phyloP scores from a whole-genome alignment of 2,797 vertebrate species.

The Rallus crepitans region DNA sequence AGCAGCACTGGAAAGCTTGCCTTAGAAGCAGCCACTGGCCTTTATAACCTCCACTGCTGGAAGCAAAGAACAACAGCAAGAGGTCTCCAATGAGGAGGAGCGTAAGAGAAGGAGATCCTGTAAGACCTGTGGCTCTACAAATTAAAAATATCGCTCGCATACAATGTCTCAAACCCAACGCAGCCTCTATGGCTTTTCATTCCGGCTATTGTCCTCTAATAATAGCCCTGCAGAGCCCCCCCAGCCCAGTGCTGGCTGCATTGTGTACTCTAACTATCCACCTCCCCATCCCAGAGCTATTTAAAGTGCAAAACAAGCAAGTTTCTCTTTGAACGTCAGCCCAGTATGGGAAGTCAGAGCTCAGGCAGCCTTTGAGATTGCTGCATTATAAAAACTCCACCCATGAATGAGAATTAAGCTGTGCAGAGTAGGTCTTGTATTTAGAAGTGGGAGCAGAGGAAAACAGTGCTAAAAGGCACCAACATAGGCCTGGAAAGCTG shows the following conservation, averaged over 20 bases:
- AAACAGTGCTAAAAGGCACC: fast-evolving
- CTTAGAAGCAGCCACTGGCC: background rate
- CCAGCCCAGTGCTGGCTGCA: slow-evolving; percentile 15
- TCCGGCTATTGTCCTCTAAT: slow-evolving; percentile 79
- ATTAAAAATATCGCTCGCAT: slow-evolving; percentile 14
- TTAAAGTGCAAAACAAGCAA: slow-evolving; percentile 52
- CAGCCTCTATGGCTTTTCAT: slow-evolving; percentile 58
- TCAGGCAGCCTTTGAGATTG: background rate
- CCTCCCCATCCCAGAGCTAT: slow-evolving; percentile 64
- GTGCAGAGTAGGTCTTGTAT: fast-evolving
- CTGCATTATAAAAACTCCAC: background rate
- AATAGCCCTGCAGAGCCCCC: slow-evolving; percentile 72
- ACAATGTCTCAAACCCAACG: slow-evolving; percentile 46
- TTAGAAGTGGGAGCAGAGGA: background rate
- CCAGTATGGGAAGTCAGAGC: background rate
- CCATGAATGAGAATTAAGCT: background rate
- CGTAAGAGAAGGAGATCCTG: background rate
- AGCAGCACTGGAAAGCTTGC: background rate
- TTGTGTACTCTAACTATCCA: slow-evolving; percentile 50
- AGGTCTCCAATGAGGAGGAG: background rate
- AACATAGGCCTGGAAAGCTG: background rate
- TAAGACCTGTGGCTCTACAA: background rate
- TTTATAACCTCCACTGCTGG: background rate
- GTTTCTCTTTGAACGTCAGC: slow-evolving; percentile 24
- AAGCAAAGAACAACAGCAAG: background rate